A percentile compares a stretch with the other conserved stretches of the same genome.
Evolutionary conservation across 2,797 vertebrate species (phyloP).

Genomic region (Streptopelia turtur): DNA sequence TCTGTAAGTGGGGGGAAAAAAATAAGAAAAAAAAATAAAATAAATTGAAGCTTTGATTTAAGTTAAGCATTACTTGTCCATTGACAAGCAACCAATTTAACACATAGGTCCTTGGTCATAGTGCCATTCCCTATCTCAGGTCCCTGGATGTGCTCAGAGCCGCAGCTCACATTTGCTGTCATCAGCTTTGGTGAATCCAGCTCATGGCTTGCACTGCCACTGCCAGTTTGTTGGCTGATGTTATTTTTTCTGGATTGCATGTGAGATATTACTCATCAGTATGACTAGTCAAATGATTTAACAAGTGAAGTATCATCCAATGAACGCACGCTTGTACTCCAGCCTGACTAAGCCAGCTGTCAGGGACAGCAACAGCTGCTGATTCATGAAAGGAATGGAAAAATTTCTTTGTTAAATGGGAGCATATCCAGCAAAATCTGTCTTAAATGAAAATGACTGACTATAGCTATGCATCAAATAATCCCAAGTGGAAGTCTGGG

Average conservation of each 20-base stretch:
- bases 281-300: slow-evolving; percentile 56
- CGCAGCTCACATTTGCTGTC: background rate
- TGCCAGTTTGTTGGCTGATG: slow-evolving; percentile 4
- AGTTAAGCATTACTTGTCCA: background rate
- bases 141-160: background rate
- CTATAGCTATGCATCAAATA: slow-evolving; percentile 3
- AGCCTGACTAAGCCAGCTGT: slow-evolving; percentile 66
- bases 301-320: slow-evolving; percentile 30
- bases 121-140: background rate
- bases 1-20: fast-evolving
- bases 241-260: slow-evolving; percentile 29
- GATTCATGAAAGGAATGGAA: slow-evolving; percentile 59
- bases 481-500: slow-evolving; percentile 18
- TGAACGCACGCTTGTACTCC: background rate
- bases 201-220: background rate
- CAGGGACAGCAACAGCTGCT: slow-evolving; percentile 47
- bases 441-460: slow-evolving; percentile 51
- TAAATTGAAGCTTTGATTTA: fast-evolving
- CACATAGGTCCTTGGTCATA: background rate
- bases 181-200: background rate
- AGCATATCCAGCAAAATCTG: slow-evolving; percentile 31
- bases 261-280: slow-evolving; percentile 63
- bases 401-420: slow-evolving; percentile 29
- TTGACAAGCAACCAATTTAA: background rate
- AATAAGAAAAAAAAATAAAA: background rate